Percentiles rank a stretch among this genome's conserved stretches.
phyloP scores from a whole-genome alignment of 2,797 vertebrate genomes.

The Rhodeus uyekii region DNA sequence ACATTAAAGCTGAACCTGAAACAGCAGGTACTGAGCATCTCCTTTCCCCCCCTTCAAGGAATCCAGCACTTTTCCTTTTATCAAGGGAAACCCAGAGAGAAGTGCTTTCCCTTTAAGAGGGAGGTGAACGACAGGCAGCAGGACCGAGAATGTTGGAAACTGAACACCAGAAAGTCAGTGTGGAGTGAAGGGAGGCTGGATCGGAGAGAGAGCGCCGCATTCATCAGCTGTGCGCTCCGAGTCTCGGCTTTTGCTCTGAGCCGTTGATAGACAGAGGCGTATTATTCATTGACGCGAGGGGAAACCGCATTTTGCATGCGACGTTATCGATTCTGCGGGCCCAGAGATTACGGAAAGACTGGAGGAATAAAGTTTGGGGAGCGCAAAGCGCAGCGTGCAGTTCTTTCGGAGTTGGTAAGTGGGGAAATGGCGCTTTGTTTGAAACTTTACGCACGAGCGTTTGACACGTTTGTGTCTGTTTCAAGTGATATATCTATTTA shows the following conservation, averaged over 20 bases:
- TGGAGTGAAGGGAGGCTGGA: constrained; percentile 61
- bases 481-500: no score
- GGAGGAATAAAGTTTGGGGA: constrained; percentile 66
- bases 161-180: constrained; percentile 69
- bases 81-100: constrained; percentile 45
- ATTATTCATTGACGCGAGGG: constrained; percentile 31
- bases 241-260: constrained; percentile 24
- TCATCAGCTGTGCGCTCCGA: constrained; percentile 7
- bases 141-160: constrained; percentile 68
- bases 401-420: constrained; percentile 74
- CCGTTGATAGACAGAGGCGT: constrained; percentile 15
- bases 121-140: constrained; percentile 72
- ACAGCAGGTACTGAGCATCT: neutral
- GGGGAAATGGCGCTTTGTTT: constrained; percentile 24
- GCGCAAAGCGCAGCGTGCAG: constrained; percentile 60
- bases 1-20: constrained; percentile 11
- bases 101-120: constrained; percentile 82
- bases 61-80: constrained; percentile 17
- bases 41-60: neutral
- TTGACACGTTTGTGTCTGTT: neutral
- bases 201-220: constrained; percentile 44
- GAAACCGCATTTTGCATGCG: constrained; percentile 60
- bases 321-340: constrained; percentile 58
- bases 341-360: constrained; percentile 60
- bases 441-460: constrained; percentile 23